Evolutionary conservation across 2,888 invertebrate genomes (phyloP), one percentile per base, ranked within the genome.

Genomic region (Metacarcinus magister): DNA sequence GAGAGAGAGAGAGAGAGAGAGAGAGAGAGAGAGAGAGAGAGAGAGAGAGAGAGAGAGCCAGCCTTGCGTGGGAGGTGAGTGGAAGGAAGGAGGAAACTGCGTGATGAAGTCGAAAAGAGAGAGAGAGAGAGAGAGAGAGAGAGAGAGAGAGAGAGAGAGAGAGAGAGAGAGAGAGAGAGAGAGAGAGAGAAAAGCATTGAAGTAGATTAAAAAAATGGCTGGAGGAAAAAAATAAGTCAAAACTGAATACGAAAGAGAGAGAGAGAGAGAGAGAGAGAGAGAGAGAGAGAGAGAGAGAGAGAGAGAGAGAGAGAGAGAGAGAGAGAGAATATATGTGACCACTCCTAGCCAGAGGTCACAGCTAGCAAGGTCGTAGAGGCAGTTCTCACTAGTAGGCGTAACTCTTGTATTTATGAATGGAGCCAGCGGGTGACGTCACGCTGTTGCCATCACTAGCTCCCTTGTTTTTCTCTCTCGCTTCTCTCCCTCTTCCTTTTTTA

Each of bases 291-390:
- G 28, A 75, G 75, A 75, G n/a, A 75, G 60, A 7, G 75, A 75
- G 75, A 75, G 75, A 75, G 75, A 75, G 75, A 75, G 75, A 75
- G 75, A 75, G 75, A 75, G 75, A 75, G n/a, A 75, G 75, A 75
- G 75, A 28, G 75, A 75, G 75, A n/a, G 75, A n/a, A 2, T 7
- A 46, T 4, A 10, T 46, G 10, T 28, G 75, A 75, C 75, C 28
- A n/a, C 75, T 28, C 75, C 60, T 60, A 60, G 60, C 13, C 60
- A 60, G 60, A 60, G 60, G 60, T 60, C 75, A 75, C 5, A n/a
- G 28, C n/a, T 28, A 75, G 75, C 75, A 75, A 75, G 75, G 75
- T 75, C 75, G 28, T 2, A 3, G 2, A 4, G 28, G 16, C 28
- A 28, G 28, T 28, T 16, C n/a, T 10, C 75, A 75, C n/a, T 4